Percentiles rank a stretch among this genome's conserved stretches.
phyloP scores from a whole-genome alignment of 1,140 invertebrate genomes.

The Carcinoscorpius rotundicauda region DNA sequence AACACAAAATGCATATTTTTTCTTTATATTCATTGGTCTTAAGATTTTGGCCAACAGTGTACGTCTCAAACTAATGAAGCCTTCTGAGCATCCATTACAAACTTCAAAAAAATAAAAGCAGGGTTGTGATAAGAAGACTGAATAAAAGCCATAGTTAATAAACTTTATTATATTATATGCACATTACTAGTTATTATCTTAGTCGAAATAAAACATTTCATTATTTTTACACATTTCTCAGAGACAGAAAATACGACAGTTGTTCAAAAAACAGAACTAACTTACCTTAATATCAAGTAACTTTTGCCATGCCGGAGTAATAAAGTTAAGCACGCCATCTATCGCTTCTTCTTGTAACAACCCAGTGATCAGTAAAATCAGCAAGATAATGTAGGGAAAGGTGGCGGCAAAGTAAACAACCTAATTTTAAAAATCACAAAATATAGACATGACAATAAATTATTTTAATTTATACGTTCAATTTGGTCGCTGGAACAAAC shows the following conservation, averaged over 20 bases:
- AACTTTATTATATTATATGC: neutral
- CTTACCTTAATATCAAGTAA: slow-evolving; percentile 35
- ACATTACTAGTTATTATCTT: neutral
- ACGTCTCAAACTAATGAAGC: no score
- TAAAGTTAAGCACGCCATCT: slow-evolving; percentile 38
- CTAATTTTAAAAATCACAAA: slow-evolving; percentile 17
- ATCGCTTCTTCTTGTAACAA: slow-evolving; percentile 36
- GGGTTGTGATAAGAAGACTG: no score
- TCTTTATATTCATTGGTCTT: no score
- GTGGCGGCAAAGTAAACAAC: slow-evolving; percentile 39
- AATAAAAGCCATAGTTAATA: no score
- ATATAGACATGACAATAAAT: no score
- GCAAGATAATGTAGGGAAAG: slow-evolving; percentile 36
- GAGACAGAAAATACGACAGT: slow-evolving; percentile 2
- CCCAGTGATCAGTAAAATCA: slow-evolving; percentile 33
- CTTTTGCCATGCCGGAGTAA: slow-evolving; percentile 30
- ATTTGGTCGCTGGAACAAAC: no score
- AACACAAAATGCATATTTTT: no score
- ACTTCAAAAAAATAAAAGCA: no score
- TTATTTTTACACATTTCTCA: neutral
- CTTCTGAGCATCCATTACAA: no score
- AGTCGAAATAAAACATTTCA: neutral
- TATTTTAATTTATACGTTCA: no score
- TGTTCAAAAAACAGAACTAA: neutral
- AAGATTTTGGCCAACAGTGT: no score